Evolutionary conservation across 2,888 invertebrate genomes (phyloP), one percentile per base, ranked within the genome.

Genomic region (Drosophila percnosoma): DNA sequence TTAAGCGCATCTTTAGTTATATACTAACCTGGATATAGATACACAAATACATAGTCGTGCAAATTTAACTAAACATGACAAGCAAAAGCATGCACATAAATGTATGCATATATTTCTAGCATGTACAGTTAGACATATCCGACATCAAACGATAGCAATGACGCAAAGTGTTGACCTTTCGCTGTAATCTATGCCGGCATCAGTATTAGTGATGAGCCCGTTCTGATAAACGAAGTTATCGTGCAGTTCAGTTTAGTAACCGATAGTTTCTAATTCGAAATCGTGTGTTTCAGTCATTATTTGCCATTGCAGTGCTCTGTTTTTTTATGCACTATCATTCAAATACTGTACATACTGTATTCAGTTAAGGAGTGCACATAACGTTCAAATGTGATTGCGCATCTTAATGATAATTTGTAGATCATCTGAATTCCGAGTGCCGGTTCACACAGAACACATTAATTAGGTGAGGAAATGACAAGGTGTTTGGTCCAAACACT

Each of bases 151-250:
- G 38, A 55, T 58, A 48, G 31, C 54, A 33, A 67, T 78, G 67
- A 64, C 63, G 78, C 59, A 53, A 51, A 73, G 60, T 10, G 34
- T 42, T 66, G 51, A 55, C 51, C 48, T 34, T 58, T 34, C 48
- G 62, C 42, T 52, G 72, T 72, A 78, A 78, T 78, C 78, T 75
- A 66, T 55, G 66, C 38, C 73, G 53, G 42, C 73, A 65, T 58
- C 61, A 45, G 34, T 40, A 8, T 48, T 59, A 74, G 79, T 45
- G 75, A 68, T 79, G 79, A 21, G 42, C 42, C n/a, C 65, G 61
- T 71, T 55, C 18, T 27, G 29, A 38, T 33, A 48, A 36, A 18
- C 29, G 36, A 24, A 13, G 21, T 29, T 53, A 15, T 48, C 34
- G 48, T 34, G 33, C 31, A 24, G 21, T 33, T 31, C 4, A 18